Percentiles rank a stretch among this genome's conserved stretches.
phyloP scores from a whole-genome alignment of 2,113 vertebrate genomes.

The Saimiri boliviensis region DNA sequence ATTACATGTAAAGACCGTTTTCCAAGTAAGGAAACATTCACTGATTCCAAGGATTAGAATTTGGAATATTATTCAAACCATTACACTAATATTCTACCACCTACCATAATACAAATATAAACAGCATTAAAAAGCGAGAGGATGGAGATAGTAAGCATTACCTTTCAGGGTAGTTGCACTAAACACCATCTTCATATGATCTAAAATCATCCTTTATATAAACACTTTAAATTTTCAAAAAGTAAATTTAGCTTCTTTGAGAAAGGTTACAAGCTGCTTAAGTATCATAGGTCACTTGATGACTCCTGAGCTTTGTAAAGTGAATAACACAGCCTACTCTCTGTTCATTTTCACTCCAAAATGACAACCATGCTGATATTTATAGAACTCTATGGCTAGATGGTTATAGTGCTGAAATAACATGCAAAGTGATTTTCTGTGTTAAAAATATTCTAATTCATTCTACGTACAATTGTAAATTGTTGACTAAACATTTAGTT shows the following conservation, averaged over 20 bases:
- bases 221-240: not conserved
- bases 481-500: not conserved
- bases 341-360: not conserved
- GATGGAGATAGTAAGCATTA: not conserved
- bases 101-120: not conserved
- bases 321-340: not conserved
- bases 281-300: not conserved
- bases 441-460: not conserved
- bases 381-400: not conserved
- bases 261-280: not conserved
- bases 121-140: not conserved
- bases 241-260: not conserved
- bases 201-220: not conserved
- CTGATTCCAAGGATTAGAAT: not conserved
- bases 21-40: not conserved
- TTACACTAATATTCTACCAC: not conserved
- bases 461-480: not conserved
- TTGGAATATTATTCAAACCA: not conserved
- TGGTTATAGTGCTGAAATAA: not conserved
- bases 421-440: not conserved
- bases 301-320: not conserved
- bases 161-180: not conserved
- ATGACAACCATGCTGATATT: not conserved
- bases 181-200: not conserved
- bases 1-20: not conserved